Evolutionary conservation across 2,888 invertebrate species (phyloP).

Genomic region (Drosophila barbarae): DNA sequence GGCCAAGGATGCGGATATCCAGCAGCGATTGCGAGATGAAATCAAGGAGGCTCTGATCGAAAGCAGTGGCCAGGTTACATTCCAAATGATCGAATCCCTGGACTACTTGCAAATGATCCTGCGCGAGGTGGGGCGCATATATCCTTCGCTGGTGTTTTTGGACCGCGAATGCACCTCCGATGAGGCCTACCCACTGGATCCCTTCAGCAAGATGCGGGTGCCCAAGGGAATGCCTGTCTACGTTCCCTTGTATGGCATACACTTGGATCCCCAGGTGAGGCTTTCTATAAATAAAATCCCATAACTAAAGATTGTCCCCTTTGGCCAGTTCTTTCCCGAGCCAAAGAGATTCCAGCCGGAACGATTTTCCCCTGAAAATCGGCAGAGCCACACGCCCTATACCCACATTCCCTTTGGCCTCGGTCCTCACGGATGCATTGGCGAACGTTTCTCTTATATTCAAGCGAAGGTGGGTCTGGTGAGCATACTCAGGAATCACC

Average conservation of each 20-base stretch:
- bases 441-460: constrained; percentile 77
- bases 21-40: constrained; percentile 79
- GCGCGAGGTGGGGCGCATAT: constrained; percentile 76
- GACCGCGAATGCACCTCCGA: constrained; percentile 77
- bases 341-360: constrained; percentile 78
- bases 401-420: constrained; percentile 79
- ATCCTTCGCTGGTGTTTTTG: constrained; percentile 78
- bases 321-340: constrained; percentile 73
- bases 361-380: constrained; percentile 77
- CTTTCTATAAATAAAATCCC: neutral
- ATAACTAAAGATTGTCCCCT: neutral
- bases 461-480: constrained; percentile 78
- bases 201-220: constrained; percentile 67
- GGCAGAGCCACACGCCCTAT: constrained; percentile 71
- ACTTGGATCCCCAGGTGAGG: constrained; percentile 76
- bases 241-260: constrained; percentile 76
- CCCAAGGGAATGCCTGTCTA: constrained; percentile 77
- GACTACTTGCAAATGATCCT: constrained; percentile 80
- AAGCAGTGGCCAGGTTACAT: constrained; percentile 77
- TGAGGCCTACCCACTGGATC: constrained; percentile 66
- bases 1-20: constrained; percentile 78
- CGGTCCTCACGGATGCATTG: constrained; percentile 79
- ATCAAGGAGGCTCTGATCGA: constrained; percentile 75
- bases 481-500: constrained; percentile 76
- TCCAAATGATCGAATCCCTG: constrained; percentile 78